Evolutionary conservation across 2,888 invertebrate species (phyloP).

Genomic region (Mythimna lalbum): DNA sequence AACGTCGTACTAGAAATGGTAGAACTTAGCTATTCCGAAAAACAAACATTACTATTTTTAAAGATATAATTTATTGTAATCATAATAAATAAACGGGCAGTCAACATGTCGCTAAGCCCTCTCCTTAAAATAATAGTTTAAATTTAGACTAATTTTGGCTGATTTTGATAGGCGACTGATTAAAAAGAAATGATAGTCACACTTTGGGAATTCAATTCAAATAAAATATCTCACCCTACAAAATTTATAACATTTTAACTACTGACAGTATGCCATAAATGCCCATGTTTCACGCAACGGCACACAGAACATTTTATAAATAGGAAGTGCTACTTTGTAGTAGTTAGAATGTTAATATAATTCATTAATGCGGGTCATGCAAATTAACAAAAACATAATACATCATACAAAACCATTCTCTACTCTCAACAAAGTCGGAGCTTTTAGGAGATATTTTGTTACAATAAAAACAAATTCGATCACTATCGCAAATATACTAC

Average conservation of each 20-base stretch:
- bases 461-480: slow-evolving; percentile 52
- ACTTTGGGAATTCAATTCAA: slow-evolving; percentile 59
- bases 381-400: slow-evolving; percentile 46
- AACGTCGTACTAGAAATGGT: not conserved
- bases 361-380: slow-evolving; percentile 52
- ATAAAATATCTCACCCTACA: slow-evolving; percentile 52
- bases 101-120: slow-evolving; percentile 53
- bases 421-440: slow-evolving; percentile 76
- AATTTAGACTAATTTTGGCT: slow-evolving; percentile 55
- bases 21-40: not conserved
- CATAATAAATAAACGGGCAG: slow-evolving; percentile 47
- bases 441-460: slow-evolving; percentile 68
- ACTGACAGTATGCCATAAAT: slow-evolving; percentile 37
- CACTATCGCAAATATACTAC: slow-evolving; percentile 58
- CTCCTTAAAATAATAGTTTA: slow-evolving; percentile 43
- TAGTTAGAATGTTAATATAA: slow-evolving; percentile 55
- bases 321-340: slow-evolving; percentile 42
- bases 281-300: slow-evolving; percentile 8
- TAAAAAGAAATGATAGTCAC: slow-evolving; percentile 44
- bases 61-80: slow-evolving; percentile 21
- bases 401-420: slow-evolving; percentile 65
- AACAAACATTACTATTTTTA: slow-evolving; percentile 23
- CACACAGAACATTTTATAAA: slow-evolving; percentile 52
- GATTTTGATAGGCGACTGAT: slow-evolving; percentile 39
- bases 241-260: slow-evolving; percentile 63